Evolutionary conservation across 1,140 invertebrate species (phyloP).

Genomic region (Drosophila funebris): DNA sequence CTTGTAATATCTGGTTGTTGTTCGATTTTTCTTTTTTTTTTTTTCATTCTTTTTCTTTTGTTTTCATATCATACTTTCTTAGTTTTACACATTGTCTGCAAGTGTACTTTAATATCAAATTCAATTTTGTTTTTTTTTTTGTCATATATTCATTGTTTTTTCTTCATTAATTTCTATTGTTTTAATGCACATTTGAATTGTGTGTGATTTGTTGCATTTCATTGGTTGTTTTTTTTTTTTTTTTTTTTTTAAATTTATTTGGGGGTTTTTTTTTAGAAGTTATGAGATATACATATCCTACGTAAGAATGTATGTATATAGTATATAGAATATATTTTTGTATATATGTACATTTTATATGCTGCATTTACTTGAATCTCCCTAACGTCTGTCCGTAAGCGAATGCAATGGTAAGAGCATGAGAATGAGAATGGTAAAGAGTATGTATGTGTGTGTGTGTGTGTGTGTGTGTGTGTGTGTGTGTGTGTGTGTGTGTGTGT

Average conservation of each 20-base stretch:
- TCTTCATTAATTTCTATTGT: slow-evolving; percentile 30
- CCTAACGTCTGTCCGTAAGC: slow-evolving; percentile 27
- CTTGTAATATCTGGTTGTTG: slow-evolving; percentile 21
- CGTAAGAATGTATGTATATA: slow-evolving; percentile 8
- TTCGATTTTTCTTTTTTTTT: too few relatives aligned
- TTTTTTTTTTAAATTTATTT: slow-evolving; percentile 32
- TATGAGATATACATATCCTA: slow-evolving; percentile 19
- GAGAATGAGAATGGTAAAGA: not conserved
- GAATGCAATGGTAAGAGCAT: slow-evolving; percentile 2
- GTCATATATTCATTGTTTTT: slow-evolving; percentile 12
- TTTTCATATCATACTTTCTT: slow-evolving; percentile 54
- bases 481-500: not conserved
- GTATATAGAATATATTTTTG: slow-evolving; percentile 9
- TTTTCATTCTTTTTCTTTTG: slow-evolving; percentile 3
- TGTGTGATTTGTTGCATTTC: slow-evolving; percentile 31
- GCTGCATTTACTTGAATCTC: slow-evolving; percentile 8
- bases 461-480: not conserved
- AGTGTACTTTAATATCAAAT: slow-evolving; percentile 68
- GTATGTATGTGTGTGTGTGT: not conserved
- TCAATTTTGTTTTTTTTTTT: slow-evolving; percentile 30
- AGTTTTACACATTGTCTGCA: slow-evolving; percentile 84
- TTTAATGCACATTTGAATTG: slow-evolving; percentile 41
- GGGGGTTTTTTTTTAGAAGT: slow-evolving; percentile 3
- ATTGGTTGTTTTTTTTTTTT: slow-evolving; percentile 42
- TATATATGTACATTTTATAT: slow-evolving; percentile 18